Conservation (phyloP, 2,888 invertebrate genomes). For the Drosophila quasianomalipes region DNA sequence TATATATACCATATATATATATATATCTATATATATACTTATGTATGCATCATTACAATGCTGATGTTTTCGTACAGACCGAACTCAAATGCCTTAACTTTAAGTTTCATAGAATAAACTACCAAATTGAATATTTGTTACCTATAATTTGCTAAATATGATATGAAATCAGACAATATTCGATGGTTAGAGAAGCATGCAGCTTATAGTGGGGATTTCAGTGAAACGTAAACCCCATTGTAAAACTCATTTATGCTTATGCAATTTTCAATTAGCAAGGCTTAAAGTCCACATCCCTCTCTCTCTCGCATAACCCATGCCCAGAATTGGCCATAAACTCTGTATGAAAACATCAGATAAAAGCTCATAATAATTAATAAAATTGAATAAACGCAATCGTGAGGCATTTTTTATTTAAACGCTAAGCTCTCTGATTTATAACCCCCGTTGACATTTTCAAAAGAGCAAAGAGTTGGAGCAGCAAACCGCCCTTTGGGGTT, state of each 20-base stretch:
- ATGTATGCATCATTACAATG: constrained; percentile 37
- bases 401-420: constrained; percentile 47
- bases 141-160: constrained; percentile 56
- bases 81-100: constrained; percentile 47
- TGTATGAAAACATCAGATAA: constrained; percentile 65
- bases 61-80: constrained; percentile 62
- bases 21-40: constrained; percentile 33
- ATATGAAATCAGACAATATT: constrained; percentile 38
- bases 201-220: constrained; percentile 12
- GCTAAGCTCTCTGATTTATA: constrained; percentile 62
- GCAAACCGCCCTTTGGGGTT: neutral
- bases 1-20: constrained; percentile 31
- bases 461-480: constrained; percentile 4
- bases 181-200: constrained; percentile 13
- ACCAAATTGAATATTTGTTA: constrained; percentile 35
- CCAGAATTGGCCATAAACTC: constrained; percentile 25
- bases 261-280: constrained; percentile 64
- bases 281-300: constrained; percentile 41
- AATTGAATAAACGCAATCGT: constrained; percentile 64
- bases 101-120: constrained; percentile 35
- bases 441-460: constrained; percentile 44
- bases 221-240: constrained; percentile 1
- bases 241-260: constrained; percentile 37
- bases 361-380: constrained; percentile 78
- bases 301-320: constrained; percentile 22